These are phyloP conservation scores for Thinocorus orbignyianus DNA, from an alignment of 2,113 vertebrate genomes.

Conservation along the genomic window DNA sequence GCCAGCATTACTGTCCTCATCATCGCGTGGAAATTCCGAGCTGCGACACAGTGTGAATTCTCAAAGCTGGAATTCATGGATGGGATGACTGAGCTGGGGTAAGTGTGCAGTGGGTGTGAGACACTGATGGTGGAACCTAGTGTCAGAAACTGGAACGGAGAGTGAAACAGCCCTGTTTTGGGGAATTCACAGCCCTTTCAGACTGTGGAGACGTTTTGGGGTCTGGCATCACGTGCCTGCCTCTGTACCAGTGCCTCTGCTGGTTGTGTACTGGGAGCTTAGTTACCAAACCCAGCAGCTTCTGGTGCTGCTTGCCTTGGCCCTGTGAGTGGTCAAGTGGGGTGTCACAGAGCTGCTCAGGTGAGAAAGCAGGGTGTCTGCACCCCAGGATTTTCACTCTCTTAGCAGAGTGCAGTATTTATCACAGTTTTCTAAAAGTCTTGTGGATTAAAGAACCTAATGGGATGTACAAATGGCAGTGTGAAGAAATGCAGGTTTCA, in stretches of 20 bases:
- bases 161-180: background rate
- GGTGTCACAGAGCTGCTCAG: background rate
- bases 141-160: background rate
- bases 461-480: background rate
- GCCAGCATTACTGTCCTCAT: slow-evolving; percentile 86
- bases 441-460: background rate
- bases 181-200: background rate
- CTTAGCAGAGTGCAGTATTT: background rate
- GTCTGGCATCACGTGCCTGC: background rate
- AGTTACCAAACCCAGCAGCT: background rate
- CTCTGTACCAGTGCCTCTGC: background rate
- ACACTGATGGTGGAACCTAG: background rate
- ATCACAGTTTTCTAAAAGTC: background rate
- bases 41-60: slow-evolving; percentile 87
- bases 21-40: slow-evolving; percentile 87
- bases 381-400: background rate
- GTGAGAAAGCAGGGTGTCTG: background rate
- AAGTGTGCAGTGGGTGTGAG: slow-evolving; percentile 19
- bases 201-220: background rate
- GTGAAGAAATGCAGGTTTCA: background rate
- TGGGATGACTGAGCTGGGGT: slow-evolving; percentile 86
- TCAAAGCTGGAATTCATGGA: slow-evolving; percentile 87
- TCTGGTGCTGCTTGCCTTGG: background rate
- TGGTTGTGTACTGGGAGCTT: background rate
- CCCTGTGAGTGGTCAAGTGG: background rate